Base-by-base conservation (phyloP, 2,888 invertebrate species). In the Laothoe populi region DNA sequence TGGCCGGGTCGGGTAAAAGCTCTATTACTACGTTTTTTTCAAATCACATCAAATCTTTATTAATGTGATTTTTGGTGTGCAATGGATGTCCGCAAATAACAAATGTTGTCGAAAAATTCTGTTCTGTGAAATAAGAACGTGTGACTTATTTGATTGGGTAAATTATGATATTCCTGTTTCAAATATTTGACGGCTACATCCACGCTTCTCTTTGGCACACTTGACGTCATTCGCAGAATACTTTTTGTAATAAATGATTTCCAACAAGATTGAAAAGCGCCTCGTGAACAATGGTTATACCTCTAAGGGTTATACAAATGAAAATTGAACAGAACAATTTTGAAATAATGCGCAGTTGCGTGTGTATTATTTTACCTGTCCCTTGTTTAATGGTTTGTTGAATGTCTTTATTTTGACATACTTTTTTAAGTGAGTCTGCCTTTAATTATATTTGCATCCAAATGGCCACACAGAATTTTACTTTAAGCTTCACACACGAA, bases 231-330 rank as follows among this genome's bases (percentile, higher is more conserved):
- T 35, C 31, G 31, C 53, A 35, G 31, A 26, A 38, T 24, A 26
- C n/a, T 35, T 53, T 53, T 53, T 53, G 19, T 35, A 31, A 53
- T 53, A 53, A 53, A 53, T 35, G 31, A 11, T 31, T 21, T 53
- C 53, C 53, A 21, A 35, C 35, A 31, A 53, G 53, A 35, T 35
- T 53, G 53, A 53, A 53, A 35, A 3, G 19, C 53, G 53, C 11
- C 16, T 16, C 53, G 31, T 35, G 53, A 53, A 53, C 53, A 53
- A 53, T 53, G 53, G 31, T 35, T 53, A n/a, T n/a, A n/a, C n/a
- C n/a, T n/a, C n/a, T n/a, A n/a, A n/a, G n/a, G n/a, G n/a, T 53
- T 53, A 26, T 48, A 35, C 49, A 35, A 53, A 53, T 53, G 35
- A 35, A 35, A 53, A 53, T 53, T 53, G 31, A n/a, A 53, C 19